Evolutionary conservation across 2,888 invertebrate species (phyloP).

Genomic region (Seira ritae): DNA sequence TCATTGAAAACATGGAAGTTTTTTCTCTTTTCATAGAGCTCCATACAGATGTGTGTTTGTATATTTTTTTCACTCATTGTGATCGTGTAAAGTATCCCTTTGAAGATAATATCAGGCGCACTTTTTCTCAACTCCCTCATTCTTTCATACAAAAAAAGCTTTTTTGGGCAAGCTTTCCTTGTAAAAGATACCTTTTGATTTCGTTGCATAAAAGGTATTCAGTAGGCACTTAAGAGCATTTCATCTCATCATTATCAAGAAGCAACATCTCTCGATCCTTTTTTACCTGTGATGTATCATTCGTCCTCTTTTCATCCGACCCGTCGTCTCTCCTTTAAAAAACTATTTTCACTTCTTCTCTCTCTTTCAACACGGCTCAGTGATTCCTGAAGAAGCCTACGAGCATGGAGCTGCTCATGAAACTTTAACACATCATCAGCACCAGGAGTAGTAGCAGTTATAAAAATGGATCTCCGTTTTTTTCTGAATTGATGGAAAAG

Average conservation of each 20-base stretch:
- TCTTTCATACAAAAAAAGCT: background rate
- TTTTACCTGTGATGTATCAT: too few relatives aligned
- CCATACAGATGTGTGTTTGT: slow-evolving; percentile 44
- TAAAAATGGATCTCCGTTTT: too few relatives aligned
- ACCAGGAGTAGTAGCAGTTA: too few relatives aligned
- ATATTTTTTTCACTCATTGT: background rate
- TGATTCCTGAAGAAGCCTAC: slow-evolving; percentile 45
- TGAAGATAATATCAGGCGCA: slow-evolving; percentile 41
- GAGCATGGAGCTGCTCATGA: background rate
- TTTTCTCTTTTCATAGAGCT: background rate
- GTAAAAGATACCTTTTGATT: slow-evolving; percentile 29
- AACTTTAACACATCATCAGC: too few relatives aligned
- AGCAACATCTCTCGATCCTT: too few relatives aligned
- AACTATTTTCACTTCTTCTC: background rate
- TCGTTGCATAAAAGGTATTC: slow-evolving; percentile 26
- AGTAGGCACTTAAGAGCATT: slow-evolving; percentile 39
- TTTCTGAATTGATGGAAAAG: too few relatives aligned
- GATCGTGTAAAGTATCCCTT: slow-evolving; percentile 42
- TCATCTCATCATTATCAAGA: slow-evolving; percentile 13
- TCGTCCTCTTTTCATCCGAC: slow-evolving; percentile 19
- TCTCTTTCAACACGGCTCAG: slow-evolving; percentile 37
- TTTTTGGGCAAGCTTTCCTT: slow-evolving; percentile 10
- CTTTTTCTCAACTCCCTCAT: background rate
- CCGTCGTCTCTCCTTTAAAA: slow-evolving; percentile 53
- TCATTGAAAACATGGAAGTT: background rate